Percentiles rank a stretch among this genome's conserved stretches.
Evolutionary conservation across 2,888 invertebrate genomes (phyloP).

Genomic region (Drosophila dives): DNA sequence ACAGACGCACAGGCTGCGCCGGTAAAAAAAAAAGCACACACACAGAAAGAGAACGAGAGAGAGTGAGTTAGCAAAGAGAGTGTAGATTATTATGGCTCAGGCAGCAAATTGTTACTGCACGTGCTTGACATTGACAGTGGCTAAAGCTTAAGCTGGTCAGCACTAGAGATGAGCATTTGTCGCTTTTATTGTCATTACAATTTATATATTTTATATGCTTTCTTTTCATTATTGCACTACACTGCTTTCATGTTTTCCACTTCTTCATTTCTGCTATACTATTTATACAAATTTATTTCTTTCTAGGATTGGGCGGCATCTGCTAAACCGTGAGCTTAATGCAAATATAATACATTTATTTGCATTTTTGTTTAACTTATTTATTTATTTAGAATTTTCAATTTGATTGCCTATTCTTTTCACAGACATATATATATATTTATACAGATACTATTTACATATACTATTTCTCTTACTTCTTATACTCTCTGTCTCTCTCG

Average conservation of each 20-base stretch:
- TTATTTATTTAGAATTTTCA: background rate
- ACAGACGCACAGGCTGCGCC: conserved; percentile 53
- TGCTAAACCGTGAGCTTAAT: background rate
- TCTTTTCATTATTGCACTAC: background rate
- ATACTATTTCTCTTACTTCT: conserved; percentile 1
- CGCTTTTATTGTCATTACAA: background rate
- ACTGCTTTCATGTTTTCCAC: background rate
- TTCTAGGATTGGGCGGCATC: background rate
- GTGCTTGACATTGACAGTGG: conserved; percentile 71
- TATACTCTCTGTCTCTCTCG: conserved; percentile 3
- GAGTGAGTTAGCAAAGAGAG: conserved; percentile 13
- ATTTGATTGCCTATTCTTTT: background rate
- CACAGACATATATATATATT: background rate
- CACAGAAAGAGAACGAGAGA: background rate
- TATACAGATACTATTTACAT: background rate
- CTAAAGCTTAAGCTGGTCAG: conserved; percentile 19
- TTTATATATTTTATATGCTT: background rate
- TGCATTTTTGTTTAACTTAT: background rate
- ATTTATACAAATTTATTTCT: background rate
- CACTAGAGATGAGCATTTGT: conserved; percentile 10
- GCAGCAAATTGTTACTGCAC: conserved; percentile 53
- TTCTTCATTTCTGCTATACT: background rate
- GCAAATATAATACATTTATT: background rate
- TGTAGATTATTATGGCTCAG: conserved; percentile 30
- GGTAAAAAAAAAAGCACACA: conserved; percentile 21